These are phyloP conservation scores for Reticulitermes lucifugus DNA, from an alignment of 2,888 invertebrate genomes.

Conservation along the genomic window DNA sequence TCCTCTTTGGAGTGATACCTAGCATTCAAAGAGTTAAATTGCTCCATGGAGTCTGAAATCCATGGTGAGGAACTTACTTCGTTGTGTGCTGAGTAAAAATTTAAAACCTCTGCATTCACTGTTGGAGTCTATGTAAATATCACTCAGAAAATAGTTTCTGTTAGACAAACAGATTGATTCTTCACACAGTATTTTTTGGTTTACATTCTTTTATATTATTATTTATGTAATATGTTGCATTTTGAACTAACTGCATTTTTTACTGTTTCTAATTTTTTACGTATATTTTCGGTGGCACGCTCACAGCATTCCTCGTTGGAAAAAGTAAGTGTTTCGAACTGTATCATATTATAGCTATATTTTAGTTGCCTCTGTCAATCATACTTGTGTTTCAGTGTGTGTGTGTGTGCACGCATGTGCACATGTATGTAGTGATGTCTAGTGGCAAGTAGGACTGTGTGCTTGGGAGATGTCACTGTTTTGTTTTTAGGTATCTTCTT, in stretches of 20 bases:
- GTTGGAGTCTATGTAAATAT: not conserved
- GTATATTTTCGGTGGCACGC: constrained; percentile 44
- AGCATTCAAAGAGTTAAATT: too few species aligned
- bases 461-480: too few species aligned
- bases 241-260: constrained; percentile 50
- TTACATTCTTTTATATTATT: not conserved
- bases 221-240: not conserved
- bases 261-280: constrained; percentile 49
- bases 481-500: too few species aligned
- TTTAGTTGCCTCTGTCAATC: not conserved
- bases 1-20: too few species aligned
- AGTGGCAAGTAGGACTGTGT: too few species aligned
- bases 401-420: too few species aligned
- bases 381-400: too few species aligned
- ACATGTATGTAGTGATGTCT: too few species aligned
- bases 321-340: constrained; percentile 64
- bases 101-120: not conserved
- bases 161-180: not conserved
- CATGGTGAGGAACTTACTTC: not conserved
- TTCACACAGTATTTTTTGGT: too few species aligned
- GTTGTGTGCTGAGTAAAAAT: not conserved
- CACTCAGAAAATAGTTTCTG: not conserved
- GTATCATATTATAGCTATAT: not conserved
- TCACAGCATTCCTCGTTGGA: constrained; percentile 68
- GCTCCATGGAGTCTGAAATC: not conserved